A percentile compares a stretch with the other conserved stretches of the same genome.
Conservation (phyloP, 2,888 invertebrate species). For the Timandra comae region DNA sequence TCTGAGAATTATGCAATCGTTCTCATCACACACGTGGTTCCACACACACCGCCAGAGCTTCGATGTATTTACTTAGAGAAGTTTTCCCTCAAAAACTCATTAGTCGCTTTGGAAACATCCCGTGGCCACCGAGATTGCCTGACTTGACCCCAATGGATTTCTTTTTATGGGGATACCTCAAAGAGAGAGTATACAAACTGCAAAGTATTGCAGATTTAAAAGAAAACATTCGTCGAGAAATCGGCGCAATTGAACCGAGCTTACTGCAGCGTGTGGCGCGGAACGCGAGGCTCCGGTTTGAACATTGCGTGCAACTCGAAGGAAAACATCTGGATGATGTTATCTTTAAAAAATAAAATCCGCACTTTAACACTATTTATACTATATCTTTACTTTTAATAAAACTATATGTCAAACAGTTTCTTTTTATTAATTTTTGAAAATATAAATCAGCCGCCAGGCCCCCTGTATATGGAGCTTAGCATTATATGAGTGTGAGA, state of each 20-base stretch:
- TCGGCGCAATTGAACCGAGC: constrained; percentile 16
- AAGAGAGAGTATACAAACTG: constrained; percentile 10
- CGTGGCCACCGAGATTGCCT: constrained; percentile 18
- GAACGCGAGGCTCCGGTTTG: constrained; percentile 18
- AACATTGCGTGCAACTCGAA: constrained; percentile 18
- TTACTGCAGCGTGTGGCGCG: constrained; percentile 22
- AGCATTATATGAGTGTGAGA: too few relatives aligned
- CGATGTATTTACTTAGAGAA: constrained; percentile 14
- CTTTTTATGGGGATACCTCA: constrained; percentile 16
- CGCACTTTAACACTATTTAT: constrained; percentile 9
- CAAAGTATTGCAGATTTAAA: constrained; percentile 14
- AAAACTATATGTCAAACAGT: constrained; percentile 9
- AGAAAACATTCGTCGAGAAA: constrained; percentile 21
- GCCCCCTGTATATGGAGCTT: neutral
- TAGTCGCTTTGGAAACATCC: constrained; percentile 17
- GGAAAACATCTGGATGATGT: constrained; percentile 20
- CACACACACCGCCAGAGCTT: constrained; percentile 9
- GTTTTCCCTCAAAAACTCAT: constrained; percentile 16
- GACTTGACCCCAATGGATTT: constrained; percentile 17
- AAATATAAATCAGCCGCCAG: constrained; percentile 4
- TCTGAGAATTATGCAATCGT: constrained; percentile 16
- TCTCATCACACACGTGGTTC: constrained; percentile 19
- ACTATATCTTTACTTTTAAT: constrained; percentile 3
- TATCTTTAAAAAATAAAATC: constrained; percentile 21
- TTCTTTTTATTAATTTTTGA: constrained; percentile 12